Evolutionary conservation across 2,888 invertebrate species (phyloP).

Genomic region (Ichneumoninae sp.): DNA sequence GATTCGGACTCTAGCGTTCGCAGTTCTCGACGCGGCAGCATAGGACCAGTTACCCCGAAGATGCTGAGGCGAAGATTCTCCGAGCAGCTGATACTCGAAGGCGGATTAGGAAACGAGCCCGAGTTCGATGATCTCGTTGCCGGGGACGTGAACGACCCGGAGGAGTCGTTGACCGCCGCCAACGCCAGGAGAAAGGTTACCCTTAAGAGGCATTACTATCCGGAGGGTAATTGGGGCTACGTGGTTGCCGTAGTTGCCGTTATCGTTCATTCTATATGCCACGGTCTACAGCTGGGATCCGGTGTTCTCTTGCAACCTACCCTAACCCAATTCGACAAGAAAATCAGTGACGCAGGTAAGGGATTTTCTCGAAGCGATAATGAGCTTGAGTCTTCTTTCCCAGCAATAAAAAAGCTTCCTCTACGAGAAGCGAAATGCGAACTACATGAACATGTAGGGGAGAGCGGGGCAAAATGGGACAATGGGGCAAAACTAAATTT

Average conservation of each 20-base stretch:
- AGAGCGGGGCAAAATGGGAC: too few species aligned
- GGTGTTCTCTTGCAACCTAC: slow-evolving; percentile 83
- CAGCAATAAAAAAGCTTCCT: not conserved
- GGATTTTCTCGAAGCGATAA: not conserved
- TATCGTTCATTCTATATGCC: slow-evolving; percentile 89
- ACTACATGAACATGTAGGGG: not conserved
- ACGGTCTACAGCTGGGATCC: slow-evolving; percentile 89
- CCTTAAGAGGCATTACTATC: slow-evolving; percentile 89
- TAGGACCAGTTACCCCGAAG: slow-evolving; percentile 75
- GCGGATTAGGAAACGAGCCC: slow-evolving; percentile 73
- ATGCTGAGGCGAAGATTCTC: slow-evolving; percentile 79
- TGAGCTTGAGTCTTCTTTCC: not conserved
- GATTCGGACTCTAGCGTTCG: slow-evolving; percentile 66
- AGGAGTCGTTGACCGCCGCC: slow-evolving; percentile 76
- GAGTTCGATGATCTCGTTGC: slow-evolving; percentile 74
- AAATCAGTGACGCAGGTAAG: slow-evolving; percentile 73
- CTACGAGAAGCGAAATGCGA: not conserved
- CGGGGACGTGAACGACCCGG: slow-evolving; percentile 69
- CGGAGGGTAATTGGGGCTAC: slow-evolving; percentile 95
- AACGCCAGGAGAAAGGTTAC: slow-evolving; percentile 79
- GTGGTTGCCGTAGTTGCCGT: slow-evolving; percentile 90
- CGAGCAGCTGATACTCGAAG: slow-evolving; percentile 79
- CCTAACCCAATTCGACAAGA: slow-evolving; percentile 66
- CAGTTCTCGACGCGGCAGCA: slow-evolving; percentile 69
- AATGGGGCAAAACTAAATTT: too few species aligned